phyloP scores from a whole-genome alignment of 2,888 invertebrate species.

The Gibbula magus region DNA sequence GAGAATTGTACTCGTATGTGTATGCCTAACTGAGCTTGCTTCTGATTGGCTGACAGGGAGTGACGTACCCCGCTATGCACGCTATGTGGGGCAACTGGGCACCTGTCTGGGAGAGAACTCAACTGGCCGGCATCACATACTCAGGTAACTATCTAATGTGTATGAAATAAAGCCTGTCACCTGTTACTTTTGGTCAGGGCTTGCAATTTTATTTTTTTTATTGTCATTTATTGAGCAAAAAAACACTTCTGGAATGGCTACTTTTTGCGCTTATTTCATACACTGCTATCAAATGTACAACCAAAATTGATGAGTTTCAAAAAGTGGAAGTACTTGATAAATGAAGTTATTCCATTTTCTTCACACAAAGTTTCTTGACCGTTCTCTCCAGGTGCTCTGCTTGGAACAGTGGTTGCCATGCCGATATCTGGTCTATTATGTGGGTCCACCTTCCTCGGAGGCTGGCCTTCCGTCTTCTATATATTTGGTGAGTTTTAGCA shows the following conservation, averaged over 20 bases:
- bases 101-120: conserved; percentile 68
- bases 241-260: no score
- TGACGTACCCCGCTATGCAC: conserved; percentile 73
- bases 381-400: conserved; percentile 81
- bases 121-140: conserved; percentile 58
- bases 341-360: background rate
- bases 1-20: background rate
- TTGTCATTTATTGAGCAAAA: no score
- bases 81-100: conserved; percentile 73
- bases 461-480: conserved; percentile 82
- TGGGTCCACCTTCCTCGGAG: conserved; percentile 76
- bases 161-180: no score
- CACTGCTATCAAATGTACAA: no score
- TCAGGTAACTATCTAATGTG: conserved; percentile 48
- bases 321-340: no score
- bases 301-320: no score
- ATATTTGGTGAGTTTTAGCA: conserved; percentile 75
- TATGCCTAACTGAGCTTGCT: background rate
- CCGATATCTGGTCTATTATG: conserved; percentile 79
- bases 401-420: conserved; percentile 84
- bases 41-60: conserved; percentile 60
- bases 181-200: no score
- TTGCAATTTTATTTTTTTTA: no score
- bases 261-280: no score
- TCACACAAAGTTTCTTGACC: background rate